Evolutionary conservation across 1,140 invertebrate species (phyloP).

Genomic region (Drosophila gunungcola): DNA sequence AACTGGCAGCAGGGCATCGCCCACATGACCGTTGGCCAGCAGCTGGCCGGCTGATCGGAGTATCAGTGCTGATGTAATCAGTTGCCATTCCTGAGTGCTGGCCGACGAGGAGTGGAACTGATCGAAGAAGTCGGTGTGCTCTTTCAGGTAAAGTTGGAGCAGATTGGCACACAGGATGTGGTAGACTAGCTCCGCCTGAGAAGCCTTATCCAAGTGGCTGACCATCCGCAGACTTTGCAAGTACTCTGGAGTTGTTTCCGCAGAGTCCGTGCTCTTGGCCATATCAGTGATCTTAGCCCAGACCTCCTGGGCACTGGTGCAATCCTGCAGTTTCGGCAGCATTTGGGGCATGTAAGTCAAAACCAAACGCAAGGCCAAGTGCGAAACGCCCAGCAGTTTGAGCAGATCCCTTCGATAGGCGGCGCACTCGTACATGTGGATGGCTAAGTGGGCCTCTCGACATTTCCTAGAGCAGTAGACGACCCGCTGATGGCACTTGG

Average conservation of each 20-base stretch:
- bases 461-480: conserved; percentile 72
- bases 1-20: conserved; percentile 33
- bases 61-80: conserved; percentile 56
- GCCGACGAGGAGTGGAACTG: conserved; percentile 3
- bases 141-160: conserved; percentile 55
- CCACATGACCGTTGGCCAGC: conserved; percentile 66
- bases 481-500: conserved; percentile 56
- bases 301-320: conserved; percentile 9
- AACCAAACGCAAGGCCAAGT: conserved; percentile 63
- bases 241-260: conserved; percentile 19
- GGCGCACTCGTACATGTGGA: conserved; percentile 63
- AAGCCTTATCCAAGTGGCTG: conserved; percentile 48
- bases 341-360: conserved; percentile 46
- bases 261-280: not conserved
- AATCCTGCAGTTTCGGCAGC: conserved; percentile 8
- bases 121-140: conserved; percentile 56
- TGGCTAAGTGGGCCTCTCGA: conserved; percentile 21
- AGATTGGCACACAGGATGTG: conserved; percentile 60
- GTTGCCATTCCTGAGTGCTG: conserved; percentile 46
- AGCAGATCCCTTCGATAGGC: conserved; percentile 52
- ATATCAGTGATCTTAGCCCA: conserved; percentile 46
- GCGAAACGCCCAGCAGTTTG: conserved; percentile 52
- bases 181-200: conserved; percentile 45
- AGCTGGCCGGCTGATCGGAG: conserved; percentile 63
- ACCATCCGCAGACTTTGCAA: conserved; percentile 55